These are phyloP conservation scores for Proteles cristata DNA, from an alignment of 2,113 vertebrate genomes.

Conservation along the genomic window DNA sequence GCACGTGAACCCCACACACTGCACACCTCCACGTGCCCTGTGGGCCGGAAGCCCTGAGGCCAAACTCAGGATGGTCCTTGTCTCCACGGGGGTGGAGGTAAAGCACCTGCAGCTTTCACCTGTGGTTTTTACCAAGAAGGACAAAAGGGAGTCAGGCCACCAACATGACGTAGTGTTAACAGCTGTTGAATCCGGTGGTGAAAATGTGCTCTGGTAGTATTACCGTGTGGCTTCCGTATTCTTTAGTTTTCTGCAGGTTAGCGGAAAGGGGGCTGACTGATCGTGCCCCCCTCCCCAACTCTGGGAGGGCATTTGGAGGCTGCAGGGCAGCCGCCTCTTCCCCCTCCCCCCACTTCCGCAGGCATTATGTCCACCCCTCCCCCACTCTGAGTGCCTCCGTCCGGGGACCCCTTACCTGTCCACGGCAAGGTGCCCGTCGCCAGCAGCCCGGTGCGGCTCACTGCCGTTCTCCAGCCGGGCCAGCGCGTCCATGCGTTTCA, in stretches of 20 bases:
- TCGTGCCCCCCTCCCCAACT: not conserved
- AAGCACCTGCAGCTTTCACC: not conserved
- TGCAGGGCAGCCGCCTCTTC: accelerated
- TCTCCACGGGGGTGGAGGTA: not conserved
- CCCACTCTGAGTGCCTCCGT: accelerated
- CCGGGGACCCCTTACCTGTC: conserved; percentile 88
- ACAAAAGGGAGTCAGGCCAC: not conserved
- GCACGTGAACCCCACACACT: accelerated
- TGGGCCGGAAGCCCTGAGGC: not conserved
- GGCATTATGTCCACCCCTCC: accelerated
- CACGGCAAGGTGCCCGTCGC: conserved; percentile 87
- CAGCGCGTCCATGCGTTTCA: conserved; percentile 94
- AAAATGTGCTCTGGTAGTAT: accelerated
- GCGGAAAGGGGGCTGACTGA: accelerated
- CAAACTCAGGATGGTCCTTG: not conserved
- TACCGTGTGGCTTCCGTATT: accelerated
- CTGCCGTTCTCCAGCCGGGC: conserved; percentile 93
- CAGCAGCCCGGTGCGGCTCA: conserved; percentile 87
- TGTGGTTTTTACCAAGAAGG: not conserved
- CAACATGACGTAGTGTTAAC: accelerated
- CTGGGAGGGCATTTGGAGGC: not conserved
- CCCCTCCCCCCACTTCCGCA: accelerated
- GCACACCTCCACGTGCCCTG: accelerated
- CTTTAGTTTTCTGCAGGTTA: too few relatives aligned
- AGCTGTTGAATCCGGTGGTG: accelerated